Conservation (phyloP, 2,113 vertebrate genomes). For the Pavo muticus region DNA sequence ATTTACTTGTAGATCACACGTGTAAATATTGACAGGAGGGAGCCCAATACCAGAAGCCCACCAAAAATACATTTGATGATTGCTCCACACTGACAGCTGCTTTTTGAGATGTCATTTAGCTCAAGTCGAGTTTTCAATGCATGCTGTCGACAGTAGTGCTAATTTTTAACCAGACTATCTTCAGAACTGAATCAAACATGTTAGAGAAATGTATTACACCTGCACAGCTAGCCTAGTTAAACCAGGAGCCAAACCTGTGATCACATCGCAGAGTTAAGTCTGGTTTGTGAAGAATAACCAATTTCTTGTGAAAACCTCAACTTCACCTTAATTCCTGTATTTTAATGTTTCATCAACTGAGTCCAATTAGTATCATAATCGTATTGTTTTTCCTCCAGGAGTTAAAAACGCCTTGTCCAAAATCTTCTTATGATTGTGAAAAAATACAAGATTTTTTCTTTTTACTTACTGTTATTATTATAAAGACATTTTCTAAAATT, state of each 20-base stretch:
- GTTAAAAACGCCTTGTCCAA: not conserved
- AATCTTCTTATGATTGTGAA: not conserved
- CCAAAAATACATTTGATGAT: slow-evolving; percentile 25
- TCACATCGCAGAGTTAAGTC: not conserved
- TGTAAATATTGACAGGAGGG: slow-evolving; percentile 38
- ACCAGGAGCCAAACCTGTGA: not conserved
- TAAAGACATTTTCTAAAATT: not conserved
- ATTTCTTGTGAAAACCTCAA: not conserved
- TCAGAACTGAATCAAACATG: not conserved
- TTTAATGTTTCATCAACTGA: not conserved
- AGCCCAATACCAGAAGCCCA: slow-evolving; percentile 25
- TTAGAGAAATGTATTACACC: not conserved
- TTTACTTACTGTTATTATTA: not conserved
- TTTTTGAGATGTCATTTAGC: slow-evolving; percentile 23
- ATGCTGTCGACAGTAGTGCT: not conserved
- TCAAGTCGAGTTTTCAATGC: not conserved
- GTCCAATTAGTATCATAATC: not conserved
- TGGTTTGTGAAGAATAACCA: not conserved
- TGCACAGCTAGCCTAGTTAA: not conserved
- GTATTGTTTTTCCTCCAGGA: not conserved
- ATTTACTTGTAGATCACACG: slow-evolving; percentile 29
- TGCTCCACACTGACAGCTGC: slow-evolving; percentile 20
- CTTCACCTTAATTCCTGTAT: not conserved
- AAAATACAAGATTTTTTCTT: not conserved
- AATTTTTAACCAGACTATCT: not conserved